Percentiles rank a stretch among this genome's conserved stretches.
phyloP scores from a whole-genome alignment of 92 coral and sea anemone species.

The Micromussa lordhowensis region DNA sequence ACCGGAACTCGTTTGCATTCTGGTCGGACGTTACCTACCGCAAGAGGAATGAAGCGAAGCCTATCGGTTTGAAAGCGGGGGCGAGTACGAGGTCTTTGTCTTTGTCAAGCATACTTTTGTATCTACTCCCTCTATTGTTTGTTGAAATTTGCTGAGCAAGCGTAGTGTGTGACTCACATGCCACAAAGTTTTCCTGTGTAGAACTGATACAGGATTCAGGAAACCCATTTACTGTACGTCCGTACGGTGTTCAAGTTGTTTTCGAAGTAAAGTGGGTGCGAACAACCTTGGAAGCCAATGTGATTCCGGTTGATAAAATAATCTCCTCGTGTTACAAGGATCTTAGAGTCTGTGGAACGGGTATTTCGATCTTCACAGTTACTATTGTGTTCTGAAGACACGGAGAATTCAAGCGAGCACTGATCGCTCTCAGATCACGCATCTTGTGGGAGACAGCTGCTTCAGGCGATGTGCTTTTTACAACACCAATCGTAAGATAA shows the following conservation, averaged over 20 bases:
- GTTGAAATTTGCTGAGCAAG: conserved; percentile 32
- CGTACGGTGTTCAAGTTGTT: no score
- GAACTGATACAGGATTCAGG: conserved; percentile 7
- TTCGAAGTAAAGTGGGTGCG: conserved; percentile 10
- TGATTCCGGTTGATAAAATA: conserved; percentile 46
- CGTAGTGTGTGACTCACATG: conserved; percentile 14
- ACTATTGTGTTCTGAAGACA: not conserved
- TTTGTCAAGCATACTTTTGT: conserved; percentile 20
- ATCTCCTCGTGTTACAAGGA: not conserved
- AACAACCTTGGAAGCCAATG: conserved; percentile 10
- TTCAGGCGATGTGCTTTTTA: conserved; percentile 32
- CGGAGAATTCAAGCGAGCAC: not conserved
- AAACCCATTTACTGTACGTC: not conserved
- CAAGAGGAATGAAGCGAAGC: conserved; percentile 5
- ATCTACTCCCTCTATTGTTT: conserved; percentile 34
- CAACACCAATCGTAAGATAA: conserved; percentile 22
- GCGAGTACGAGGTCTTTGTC: conserved; percentile 24
- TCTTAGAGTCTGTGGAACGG: not conserved
- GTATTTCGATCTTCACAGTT: not conserved
- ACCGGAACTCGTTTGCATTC: conserved; percentile 9
- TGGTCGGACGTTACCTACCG: conserved; percentile 48
- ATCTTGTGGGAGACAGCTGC: not conserved
- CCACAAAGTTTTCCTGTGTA: conserved; percentile 10
- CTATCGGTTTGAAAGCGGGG: conserved; percentile 32
- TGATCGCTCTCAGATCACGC: not conserved